These are phyloP conservation scores for Harpagoxenus sublaevis DNA, from an alignment of 2,888 invertebrate genomes.

Conservation along the genomic window DNA sequence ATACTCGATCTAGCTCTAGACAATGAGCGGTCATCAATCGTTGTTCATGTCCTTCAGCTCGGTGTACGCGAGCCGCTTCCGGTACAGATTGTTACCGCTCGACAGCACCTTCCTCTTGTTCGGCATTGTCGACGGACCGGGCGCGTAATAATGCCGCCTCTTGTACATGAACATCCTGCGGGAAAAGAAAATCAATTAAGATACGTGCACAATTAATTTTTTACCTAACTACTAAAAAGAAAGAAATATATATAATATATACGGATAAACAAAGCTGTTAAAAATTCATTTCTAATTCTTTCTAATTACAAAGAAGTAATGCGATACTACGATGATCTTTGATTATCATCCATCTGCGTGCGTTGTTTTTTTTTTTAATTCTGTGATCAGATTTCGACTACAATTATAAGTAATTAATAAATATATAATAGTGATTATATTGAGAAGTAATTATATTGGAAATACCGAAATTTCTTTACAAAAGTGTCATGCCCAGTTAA, in stretches of 20 bases:
- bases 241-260: not conserved
- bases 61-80: constrained; percentile 84
- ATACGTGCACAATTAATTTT: not conserved
- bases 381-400: constrained; percentile 8
- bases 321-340: not conserved
- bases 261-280: not conserved
- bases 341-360: constrained; percentile 10
- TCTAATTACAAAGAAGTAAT: not conserved
- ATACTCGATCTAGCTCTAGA: constrained; percentile 66
- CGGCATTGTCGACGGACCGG: constrained; percentile 80
- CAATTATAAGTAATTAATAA: not conserved
- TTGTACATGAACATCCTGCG: constrained; percentile 84
- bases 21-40: constrained; percentile 80
- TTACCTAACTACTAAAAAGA: not conserved
- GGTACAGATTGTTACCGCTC: constrained; percentile 76
- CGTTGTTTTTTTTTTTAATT: not conserved
- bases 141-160: constrained; percentile 81
- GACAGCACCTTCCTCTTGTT: constrained; percentile 70
- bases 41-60: constrained; percentile 85
- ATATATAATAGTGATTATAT: not conserved
- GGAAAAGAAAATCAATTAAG: constrained; percentile 23
- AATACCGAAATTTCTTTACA: not conserved
- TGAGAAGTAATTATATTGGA: not conserved
- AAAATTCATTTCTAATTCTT: not conserved
- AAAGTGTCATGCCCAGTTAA: not conserved